phyloP scores from a whole-genome alignment of 2,888 invertebrate genomes.

The Aporophyla nigra region DNA sequence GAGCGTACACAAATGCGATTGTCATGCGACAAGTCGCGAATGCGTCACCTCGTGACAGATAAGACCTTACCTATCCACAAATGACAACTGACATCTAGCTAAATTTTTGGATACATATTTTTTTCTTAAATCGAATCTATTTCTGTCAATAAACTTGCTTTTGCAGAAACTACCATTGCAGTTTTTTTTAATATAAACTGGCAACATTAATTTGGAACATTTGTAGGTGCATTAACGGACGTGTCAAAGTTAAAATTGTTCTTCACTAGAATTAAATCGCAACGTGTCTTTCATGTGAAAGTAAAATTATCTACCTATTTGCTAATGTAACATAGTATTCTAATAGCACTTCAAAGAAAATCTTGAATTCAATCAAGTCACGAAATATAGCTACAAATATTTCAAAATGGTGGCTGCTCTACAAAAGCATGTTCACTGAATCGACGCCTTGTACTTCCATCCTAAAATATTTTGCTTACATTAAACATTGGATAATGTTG shows the following conservation, averaged over 20 bases:
- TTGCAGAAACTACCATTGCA: constrained; percentile 69
- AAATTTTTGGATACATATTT: constrained; percentile 86
- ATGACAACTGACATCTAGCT: constrained; percentile 87
- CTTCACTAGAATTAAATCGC: constrained; percentile 56
- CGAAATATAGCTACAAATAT: constrained; percentile 28
- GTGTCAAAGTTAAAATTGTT: constrained; percentile 55
- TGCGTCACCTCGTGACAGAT: constrained; percentile 67
- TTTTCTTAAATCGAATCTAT: constrained; percentile 84
- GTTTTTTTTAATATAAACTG: constrained; percentile 61
- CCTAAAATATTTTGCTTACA: constrained; percentile 84
- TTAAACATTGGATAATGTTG: constrained; percentile 85
- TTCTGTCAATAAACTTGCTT: constrained; percentile 55
- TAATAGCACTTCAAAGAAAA: constrained; percentile 61
- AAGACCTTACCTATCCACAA: constrained; percentile 79
- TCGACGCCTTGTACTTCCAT: constrained; percentile 79
- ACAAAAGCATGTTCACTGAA: constrained; percentile 42
- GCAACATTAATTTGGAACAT: constrained; percentile 68
- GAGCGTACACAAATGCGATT: constrained; percentile 72
- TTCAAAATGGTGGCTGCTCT: constrained; percentile 31
- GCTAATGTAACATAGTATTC: constrained; percentile 50
- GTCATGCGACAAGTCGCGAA: constrained; percentile 62
- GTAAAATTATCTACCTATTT: constrained; percentile 52
- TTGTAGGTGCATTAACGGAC: constrained; percentile 39
- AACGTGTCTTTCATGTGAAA: constrained; percentile 50
- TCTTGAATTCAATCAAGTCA: constrained; percentile 43